These are phyloP conservation scores for Lepidiolamprologus cunningtoni DNA, from an alignment of 2,113 vertebrate genomes.

Conservation along the genomic window DNA sequence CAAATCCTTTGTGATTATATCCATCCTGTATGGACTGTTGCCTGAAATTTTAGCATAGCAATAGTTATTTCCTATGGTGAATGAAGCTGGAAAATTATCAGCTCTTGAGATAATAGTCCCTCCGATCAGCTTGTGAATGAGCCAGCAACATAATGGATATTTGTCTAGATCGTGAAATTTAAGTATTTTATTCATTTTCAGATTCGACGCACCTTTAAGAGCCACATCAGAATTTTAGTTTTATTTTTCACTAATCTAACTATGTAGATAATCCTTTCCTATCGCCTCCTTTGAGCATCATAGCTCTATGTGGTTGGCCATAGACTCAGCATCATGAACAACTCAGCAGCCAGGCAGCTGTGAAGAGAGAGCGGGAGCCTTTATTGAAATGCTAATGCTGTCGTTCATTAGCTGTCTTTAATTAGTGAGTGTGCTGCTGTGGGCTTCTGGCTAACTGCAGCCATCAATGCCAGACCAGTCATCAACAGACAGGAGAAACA, in stretches of 20 bases:
- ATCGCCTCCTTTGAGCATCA: not conserved
- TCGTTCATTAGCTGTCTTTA: conserved; percentile 63
- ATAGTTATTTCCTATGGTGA: not conserved
- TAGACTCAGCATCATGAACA: not conserved
- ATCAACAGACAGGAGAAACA: conserved; percentile 21
- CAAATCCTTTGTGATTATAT: not conserved
- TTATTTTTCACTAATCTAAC: not conserved
- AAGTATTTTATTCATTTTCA: not conserved
- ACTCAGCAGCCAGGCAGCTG: not conserved
- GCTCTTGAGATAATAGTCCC: not conserved
- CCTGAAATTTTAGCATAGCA: not conserved
- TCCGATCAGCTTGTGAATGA: not conserved
- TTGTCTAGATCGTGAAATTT: not conserved
- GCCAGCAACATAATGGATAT: not conserved
- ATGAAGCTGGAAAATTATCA: not conserved
- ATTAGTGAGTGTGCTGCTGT: conserved; percentile 51
- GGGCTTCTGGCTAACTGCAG: conserved; percentile 25
- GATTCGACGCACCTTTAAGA: not conserved
- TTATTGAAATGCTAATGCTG: conserved; percentile 65
- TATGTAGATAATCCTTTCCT: fast-evolving
- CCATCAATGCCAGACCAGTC: conserved; percentile 11
- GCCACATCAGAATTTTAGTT: not conserved
- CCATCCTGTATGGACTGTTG: not conserved
- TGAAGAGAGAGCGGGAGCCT: not conserved
- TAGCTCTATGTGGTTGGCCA: not conserved